Evolutionary conservation across 2,797 vertebrate species (phyloP), one percentile per base, ranked within the genome.

Genomic region (Parauchenoglanis punctatus): DNA sequence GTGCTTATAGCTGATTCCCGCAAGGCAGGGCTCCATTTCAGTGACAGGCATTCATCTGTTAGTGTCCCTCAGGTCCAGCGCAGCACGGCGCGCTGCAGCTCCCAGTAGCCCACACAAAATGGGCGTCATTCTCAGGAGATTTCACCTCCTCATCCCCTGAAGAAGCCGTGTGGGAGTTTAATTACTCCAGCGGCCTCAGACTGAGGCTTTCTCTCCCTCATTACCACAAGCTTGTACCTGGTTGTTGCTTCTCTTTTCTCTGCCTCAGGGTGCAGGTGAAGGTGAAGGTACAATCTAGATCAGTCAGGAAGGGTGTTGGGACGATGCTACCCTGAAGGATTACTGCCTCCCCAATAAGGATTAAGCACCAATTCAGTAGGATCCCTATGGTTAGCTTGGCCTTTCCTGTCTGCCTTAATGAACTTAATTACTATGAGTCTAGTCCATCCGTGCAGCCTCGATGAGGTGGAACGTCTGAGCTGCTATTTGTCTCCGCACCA

Each of bases 321-420:
- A 82, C 83, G 86, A 90, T 91, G 91, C 91, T 92, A 92, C 91
- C 93, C 91, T 93, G 91, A 94, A 92, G 91, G 93, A 94, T 94
- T 94, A 94, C 89, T 84, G 89, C 90, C 88, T 91, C 82, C 90
- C 88, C 92, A 90, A 92, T 92, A 92, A 93, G 92, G 89, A 90
- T 35, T 83, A 88, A 92, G 90, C 88, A 91, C 91, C 91, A 92
- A 87, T 91, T 87, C 89, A 86, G 56, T 56, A 54, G 67, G 81
- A 58, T 83, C 78, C 77, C 84, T 89, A 65, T 87, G 81, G 86
- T 81, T 84, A 86, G 92, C 91, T 93, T 87, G 92, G 92, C n/a
- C 75, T 87, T 92, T 88, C 73, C 88, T 89, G 85, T 90, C 85
- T 65, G 87, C 82, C 87, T 89, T 93, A 93, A 94, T 94, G 84